Conservation (phyloP, 2,888 invertebrate species). For the Sclerodermus sp. region DNA sequence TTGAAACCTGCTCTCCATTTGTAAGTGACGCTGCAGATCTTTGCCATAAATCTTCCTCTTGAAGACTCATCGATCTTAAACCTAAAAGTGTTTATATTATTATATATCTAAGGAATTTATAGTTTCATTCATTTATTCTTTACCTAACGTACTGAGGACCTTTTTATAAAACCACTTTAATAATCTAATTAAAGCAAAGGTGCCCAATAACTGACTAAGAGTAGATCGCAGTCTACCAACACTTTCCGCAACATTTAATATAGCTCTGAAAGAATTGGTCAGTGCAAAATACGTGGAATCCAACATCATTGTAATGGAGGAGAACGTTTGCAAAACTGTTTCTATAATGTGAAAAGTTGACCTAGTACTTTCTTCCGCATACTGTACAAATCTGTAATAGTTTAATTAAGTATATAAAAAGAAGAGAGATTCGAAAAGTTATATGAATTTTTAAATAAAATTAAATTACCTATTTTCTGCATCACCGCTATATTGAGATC, state of each 20-base stretch:
- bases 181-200: conserved; percentile 79
- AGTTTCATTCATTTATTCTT: conserved; percentile 12
- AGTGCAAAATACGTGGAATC: conserved; percentile 96
- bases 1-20: conserved; percentile 47
- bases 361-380: conserved; percentile 88
- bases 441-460: not conserved
- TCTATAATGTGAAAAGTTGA: conserved; percentile 95
- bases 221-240: conserved; percentile 81
- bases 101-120: conserved; percentile 1
- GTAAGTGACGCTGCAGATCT: conserved; percentile 53
- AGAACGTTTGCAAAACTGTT: conserved; percentile 86
- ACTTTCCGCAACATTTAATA: conserved; percentile 94
- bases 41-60: conserved; percentile 50
- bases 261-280: conserved; percentile 92
- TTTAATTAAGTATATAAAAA: not conserved
- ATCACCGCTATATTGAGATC: conserved; percentile 57
- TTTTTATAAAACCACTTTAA: conserved; percentile 80
- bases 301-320: conserved; percentile 93
- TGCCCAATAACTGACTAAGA: conserved; percentile 84
- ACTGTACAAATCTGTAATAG: conserved; percentile 71
- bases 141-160: conserved; percentile 71
- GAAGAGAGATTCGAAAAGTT: not conserved
- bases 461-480: conserved; percentile 64
- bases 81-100: conserved; percentile 17
- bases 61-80: conserved; percentile 43